phyloP scores from a whole-genome alignment of 2,888 invertebrate species.

The Strigamia transsilvanica region DNA sequence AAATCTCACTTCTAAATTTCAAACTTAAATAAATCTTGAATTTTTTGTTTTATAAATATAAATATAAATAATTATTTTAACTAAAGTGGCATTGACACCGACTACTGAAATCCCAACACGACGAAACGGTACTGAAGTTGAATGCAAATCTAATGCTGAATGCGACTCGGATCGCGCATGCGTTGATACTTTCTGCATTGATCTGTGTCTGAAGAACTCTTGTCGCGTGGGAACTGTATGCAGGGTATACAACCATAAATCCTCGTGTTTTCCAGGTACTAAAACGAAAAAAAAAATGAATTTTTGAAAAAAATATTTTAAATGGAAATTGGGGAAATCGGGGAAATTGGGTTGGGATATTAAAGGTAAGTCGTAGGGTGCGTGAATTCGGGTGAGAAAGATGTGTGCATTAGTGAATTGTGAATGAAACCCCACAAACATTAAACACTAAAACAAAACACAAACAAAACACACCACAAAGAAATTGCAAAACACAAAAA shows the following conservation, averaged over 20 bases:
- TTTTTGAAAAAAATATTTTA: background rate
- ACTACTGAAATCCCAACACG: background rate
- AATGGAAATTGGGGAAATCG: no score
- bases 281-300: background rate
- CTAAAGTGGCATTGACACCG: background rate
- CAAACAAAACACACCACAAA: background rate
- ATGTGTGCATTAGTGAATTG: background rate
- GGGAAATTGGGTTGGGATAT: background rate
- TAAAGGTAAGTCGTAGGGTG: background rate
- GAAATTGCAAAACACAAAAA: background rate
- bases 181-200: background rate
- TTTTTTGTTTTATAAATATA: conserved; percentile 49
- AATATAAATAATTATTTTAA: conserved; percentile 35
- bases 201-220: conserved; percentile 64
- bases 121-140: conserved; percentile 13
- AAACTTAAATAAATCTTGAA: conserved; percentile 30
- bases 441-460: background rate
- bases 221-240: conserved; percentile 81
- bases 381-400: background rate
- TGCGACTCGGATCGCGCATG: conserved; percentile 57
- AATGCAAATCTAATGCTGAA: conserved; percentile 58
- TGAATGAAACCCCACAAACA: background rate
- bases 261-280: conserved; percentile 70
- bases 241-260: conserved; percentile 72
- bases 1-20: background rate